Evolutionary conservation across 2,888 invertebrate species (phyloP), one percentile per base, ranked within the genome.

Genomic region (Ectobius pallidus): DNA sequence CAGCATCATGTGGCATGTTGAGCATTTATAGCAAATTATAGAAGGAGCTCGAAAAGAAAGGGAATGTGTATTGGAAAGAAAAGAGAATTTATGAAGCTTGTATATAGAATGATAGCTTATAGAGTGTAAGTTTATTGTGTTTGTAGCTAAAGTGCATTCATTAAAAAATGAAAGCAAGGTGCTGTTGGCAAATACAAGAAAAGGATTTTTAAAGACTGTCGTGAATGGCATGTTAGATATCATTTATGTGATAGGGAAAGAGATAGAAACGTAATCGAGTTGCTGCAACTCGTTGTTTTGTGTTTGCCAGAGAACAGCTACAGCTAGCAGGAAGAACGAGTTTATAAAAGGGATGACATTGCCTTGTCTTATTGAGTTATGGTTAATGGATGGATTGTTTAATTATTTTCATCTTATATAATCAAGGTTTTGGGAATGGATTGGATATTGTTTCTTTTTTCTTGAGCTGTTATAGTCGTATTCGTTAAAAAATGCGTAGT

Each of bases 381-480:
- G 71, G 62, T 71, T 63, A 65, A 32, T 71, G 44, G 30, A 65
- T 65, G 65, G 71, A 71, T 63, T 71, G 71, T 71, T 71, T 65
- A 30, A 27, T 71, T 63, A 46, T 46, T 71, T 58, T 42, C 62
- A 44, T 71, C 49, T 44, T 72, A 61, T 69, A 72, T 72, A 72
- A 72, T 42, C 58, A 67, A 73, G 74, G 74, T 71, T 74, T 74
- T 72, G 74, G 74, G 74, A n/a, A 69, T 69, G 69, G 62, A 70
- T 63, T 73, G 65, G 55, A 63, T 70, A 58, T 70, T 63, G 65
- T 67, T 49, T 69, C 69, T 71, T 68, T n/a, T 62, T 69, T 72
- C 39, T 67, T 42, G 55, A 58, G 67, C 42, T 58, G 62, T 62
- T 72, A 61, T 42, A 69, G 61, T 58, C 20, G 34, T 72, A 61